These are phyloP conservation scores for Gorsachius magnificus DNA, from an alignment of 2,797 vertebrate species.

Conservation along the genomic window DNA sequence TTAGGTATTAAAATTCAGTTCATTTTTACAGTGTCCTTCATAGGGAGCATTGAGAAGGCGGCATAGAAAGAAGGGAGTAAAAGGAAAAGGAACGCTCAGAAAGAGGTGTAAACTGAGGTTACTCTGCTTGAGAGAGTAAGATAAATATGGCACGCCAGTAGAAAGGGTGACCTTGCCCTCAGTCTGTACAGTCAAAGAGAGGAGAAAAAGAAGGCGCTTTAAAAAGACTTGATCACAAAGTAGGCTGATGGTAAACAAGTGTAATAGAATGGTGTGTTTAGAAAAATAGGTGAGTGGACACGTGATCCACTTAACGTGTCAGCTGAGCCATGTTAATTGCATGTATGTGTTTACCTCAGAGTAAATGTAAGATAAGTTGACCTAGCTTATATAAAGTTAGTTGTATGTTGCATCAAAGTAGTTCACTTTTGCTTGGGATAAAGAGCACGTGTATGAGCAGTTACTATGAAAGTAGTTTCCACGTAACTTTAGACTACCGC, in stretches of 20 bases:
- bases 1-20: constrained; percentile 35
- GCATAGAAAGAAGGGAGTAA: not conserved
- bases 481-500: not conserved
- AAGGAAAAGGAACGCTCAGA: not conserved
- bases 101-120: not conserved
- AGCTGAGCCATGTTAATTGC: not conserved
- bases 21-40: constrained; percentile 40
- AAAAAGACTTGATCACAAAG: not conserved
- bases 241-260: not conserved
- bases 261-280: not conserved
- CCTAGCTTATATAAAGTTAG: not conserved
- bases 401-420: not conserved
- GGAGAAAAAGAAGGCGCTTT: not conserved
- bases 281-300: not conserved
- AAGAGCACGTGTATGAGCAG: not conserved
- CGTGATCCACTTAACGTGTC: not conserved
- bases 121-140: not conserved
- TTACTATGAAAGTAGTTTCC: not conserved
- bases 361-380: not conserved
- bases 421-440: not conserved
- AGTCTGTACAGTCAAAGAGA: not conserved
- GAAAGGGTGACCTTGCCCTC: not conserved
- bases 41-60: not conserved
- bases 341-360: not conserved
- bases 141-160: not conserved